phyloP scores from a whole-genome alignment of 2,113 vertebrate species.

The Ariopsis seemanni region DNA sequence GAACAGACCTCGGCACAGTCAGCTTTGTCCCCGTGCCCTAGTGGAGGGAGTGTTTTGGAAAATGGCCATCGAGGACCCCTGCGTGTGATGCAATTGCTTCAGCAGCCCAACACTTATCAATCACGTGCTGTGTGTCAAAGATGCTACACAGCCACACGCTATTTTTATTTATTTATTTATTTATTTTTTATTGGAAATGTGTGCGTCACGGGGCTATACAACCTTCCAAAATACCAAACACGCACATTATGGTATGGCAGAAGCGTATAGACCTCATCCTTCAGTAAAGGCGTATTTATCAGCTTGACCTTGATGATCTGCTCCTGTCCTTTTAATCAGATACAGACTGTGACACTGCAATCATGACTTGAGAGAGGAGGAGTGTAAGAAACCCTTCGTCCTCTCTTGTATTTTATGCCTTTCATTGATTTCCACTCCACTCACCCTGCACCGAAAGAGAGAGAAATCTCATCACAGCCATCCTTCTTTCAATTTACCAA shows the following conservation, averaged over 20 bases:
- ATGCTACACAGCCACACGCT: neutral
- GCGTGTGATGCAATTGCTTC: conserved; percentile 36
- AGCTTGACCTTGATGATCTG: conserved; percentile 26
- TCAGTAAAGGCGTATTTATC: neutral
- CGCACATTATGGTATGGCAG: neutral
- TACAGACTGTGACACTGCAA: conserved; percentile 26
- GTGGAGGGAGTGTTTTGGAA: conserved; percentile 42
- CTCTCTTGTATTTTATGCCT: conserved; percentile 24
- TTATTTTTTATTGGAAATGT: neutral
- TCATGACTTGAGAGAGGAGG: neutral
- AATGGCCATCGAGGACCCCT: conserved; percentile 23
- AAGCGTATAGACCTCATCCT: neutral
- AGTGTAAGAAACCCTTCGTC: conserved; percentile 2
- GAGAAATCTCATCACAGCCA: conserved; percentile 43
- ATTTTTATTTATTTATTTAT: too few species aligned
- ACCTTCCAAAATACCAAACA: neutral
- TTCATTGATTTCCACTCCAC: conserved; percentile 38
- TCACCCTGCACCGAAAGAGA: conserved; percentile 15
- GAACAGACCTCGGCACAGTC: conserved; percentile 41
- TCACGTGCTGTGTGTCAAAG: conserved; percentile 36
- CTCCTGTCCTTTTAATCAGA: conserved; percentile 27
- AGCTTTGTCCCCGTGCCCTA: conserved; percentile 18
- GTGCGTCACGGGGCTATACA: neutral
- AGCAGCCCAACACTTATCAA: conserved; percentile 19
- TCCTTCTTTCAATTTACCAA: conserved; percentile 27